Evolutionary conservation across 1,140 invertebrate species (phyloP).

Genomic region (Lasioglossum albipes): DNA sequence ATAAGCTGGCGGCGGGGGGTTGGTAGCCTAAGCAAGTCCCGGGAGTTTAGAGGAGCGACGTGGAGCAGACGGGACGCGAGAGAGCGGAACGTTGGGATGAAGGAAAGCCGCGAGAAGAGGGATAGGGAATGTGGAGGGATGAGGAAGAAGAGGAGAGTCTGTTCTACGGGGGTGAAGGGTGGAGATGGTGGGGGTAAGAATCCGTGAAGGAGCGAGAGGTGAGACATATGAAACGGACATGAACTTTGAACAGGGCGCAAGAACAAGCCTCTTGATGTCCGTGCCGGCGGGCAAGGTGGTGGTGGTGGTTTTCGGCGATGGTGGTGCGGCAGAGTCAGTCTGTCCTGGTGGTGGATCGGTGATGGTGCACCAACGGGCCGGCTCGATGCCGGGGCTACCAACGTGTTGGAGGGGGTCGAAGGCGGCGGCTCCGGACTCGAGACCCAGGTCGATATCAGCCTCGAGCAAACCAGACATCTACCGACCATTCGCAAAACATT

Average conservation of each 20-base stretch:
- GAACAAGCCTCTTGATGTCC: conserved; percentile 53
- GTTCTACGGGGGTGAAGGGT: background rate
- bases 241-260: conserved; percentile 68
- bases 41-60: conserved; percentile 58
- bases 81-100: conserved; percentile 8
- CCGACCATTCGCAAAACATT: conserved; percentile 81
- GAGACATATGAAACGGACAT: conserved; percentile 76
- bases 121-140: background rate
- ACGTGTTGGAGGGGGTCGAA: conserved; percentile 56
- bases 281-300: conserved; percentile 33
- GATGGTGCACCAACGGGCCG: conserved; percentile 13
- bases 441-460: conserved; percentile 79
- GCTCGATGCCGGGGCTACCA: conserved; percentile 20
- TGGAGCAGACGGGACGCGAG: conserved; percentile 35
- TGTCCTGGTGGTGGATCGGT: conserved; percentile 55
- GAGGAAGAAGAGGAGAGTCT: background rate
- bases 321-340: conserved; percentile 50
- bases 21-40: conserved; percentile 44
- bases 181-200: conserved; percentile 33
- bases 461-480: conserved; percentile 80
- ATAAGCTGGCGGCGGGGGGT: conserved; percentile 25
- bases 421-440: conserved; percentile 71
- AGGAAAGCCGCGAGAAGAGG: conserved; percentile 27
- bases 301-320: conserved; percentile 32
- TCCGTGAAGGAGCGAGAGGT: conserved; percentile 71